Conservation (phyloP, 1,140 invertebrate species). For the Paraescarpia echinospica region DNA sequence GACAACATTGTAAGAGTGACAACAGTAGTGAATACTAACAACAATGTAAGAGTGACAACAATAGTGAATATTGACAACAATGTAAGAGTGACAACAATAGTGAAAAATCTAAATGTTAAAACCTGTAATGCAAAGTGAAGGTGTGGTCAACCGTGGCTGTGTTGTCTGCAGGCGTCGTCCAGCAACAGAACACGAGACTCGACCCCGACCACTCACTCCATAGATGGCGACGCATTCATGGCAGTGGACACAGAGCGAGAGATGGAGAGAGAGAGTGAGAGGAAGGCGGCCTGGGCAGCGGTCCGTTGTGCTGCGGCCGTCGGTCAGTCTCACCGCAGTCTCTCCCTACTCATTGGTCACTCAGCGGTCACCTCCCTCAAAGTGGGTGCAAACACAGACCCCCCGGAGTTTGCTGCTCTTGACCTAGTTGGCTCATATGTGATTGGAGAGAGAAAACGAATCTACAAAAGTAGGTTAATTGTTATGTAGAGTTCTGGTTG, state of each 20-base stretch:
- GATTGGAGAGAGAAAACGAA: constrained; percentile 52
- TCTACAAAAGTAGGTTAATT: constrained; percentile 51
- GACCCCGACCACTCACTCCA: not conserved
- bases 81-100: too few species aligned
- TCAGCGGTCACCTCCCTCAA: constrained; percentile 37
- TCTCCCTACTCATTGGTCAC: constrained; percentile 45
- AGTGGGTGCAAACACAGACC: constrained; percentile 34
- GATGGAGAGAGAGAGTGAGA: constrained; percentile 39
- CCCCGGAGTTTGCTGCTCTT: constrained; percentile 51
- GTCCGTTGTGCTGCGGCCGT: constrained; percentile 49
- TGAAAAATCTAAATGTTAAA: too few species aligned
- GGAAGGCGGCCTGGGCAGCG: constrained; percentile 48
- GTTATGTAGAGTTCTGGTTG: not conserved
- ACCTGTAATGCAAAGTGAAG: too few species aligned
- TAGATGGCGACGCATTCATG: not conserved
- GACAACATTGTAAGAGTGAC: too few species aligned
- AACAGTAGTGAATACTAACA: too few species aligned
- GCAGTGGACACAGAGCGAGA: not conserved
- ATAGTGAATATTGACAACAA: too few species aligned
- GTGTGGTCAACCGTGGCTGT: too few species aligned
- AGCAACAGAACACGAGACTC: not conserved
- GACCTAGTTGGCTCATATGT: constrained; percentile 52
- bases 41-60: too few species aligned
- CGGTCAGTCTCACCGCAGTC: constrained; percentile 41
- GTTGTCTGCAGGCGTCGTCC: not conserved